Percentiles rank a stretch among this genome's conserved stretches.
Conservation (phyloP, 2,888 invertebrate species). For the Volucella zonaria region DNA sequence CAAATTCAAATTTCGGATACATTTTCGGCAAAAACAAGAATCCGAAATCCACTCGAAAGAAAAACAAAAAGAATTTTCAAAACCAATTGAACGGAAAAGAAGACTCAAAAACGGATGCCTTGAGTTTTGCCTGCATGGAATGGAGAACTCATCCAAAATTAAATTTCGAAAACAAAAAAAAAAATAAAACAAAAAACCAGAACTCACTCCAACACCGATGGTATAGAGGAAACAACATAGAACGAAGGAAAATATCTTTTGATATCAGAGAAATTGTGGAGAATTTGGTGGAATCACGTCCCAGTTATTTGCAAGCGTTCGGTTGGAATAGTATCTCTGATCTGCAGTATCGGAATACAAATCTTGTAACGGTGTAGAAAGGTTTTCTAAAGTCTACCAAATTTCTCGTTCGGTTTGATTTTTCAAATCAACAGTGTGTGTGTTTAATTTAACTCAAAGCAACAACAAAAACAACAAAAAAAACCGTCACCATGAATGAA, state of each 20-base stretch:
- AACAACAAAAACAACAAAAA: conserved; percentile 10
- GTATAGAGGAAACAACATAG: conserved; percentile 4
- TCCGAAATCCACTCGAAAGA: neutral
- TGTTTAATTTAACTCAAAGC: conserved; percentile 22
- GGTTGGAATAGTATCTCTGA: conserved; percentile 79
- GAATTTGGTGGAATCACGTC: conserved; percentile 77
- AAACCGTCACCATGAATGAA: conserved; percentile 83
- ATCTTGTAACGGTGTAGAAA: neutral
- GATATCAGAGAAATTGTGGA: conserved; percentile 76
- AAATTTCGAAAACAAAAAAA: conserved; percentile 28
- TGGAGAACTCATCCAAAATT: conserved; percentile 67
- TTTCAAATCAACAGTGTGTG: conserved; percentile 28
- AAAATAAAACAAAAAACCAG: too few relatives aligned
- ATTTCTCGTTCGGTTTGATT: neutral
- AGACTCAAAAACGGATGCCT: conserved; percentile 4
- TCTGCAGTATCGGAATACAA: conserved; percentile 39
- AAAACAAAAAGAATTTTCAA: neutral
- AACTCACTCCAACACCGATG: neutral
- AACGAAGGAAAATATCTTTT: conserved; percentile 23
- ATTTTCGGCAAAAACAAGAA: neutral
- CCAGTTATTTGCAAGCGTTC: conserved; percentile 81
- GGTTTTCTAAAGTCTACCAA: neutral
- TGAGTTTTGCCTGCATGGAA: conserved; percentile 42
- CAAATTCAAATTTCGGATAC: neutral
- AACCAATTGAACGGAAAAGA: neutral